Evolutionary conservation across 2,888 invertebrate species (phyloP).

Genomic region (Erynnis tages): DNA sequence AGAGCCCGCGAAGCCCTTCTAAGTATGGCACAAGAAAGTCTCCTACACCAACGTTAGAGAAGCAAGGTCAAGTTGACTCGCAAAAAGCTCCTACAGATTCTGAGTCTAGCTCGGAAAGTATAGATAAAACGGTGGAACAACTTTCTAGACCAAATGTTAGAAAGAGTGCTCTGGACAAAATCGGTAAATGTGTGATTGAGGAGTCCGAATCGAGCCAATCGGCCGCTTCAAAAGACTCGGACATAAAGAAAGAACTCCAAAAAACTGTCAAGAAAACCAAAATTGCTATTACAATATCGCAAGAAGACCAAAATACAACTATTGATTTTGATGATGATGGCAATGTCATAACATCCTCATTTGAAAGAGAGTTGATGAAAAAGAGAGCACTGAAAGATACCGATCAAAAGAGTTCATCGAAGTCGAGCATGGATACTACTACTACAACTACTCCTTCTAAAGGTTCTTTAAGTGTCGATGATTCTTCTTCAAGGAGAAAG

Average conservation of each 20-base stretch:
- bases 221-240: slow-evolving; percentile 75
- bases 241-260: slow-evolving; percentile 70
- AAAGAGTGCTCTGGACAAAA: slow-evolving; percentile 68
- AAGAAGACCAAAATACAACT: slow-evolving; percentile 78
- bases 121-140: slow-evolving; percentile 75
- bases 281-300: slow-evolving; percentile 78
- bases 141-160: slow-evolving; percentile 70
- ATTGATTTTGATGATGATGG: slow-evolving; percentile 77
- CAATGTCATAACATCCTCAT: slow-evolving; percentile 72
- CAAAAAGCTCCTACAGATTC: slow-evolving; percentile 81
- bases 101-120: slow-evolving; percentile 81
- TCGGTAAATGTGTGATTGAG: slow-evolving; percentile 72
- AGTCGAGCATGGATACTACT: slow-evolving; percentile 81
- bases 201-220: slow-evolving; percentile 84
- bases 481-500: slow-evolving; percentile 71
- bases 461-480: slow-evolving; percentile 76
- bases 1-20: slow-evolving; percentile 71
- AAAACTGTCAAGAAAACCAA: slow-evolving; percentile 76
- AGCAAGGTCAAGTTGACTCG: slow-evolving; percentile 81
- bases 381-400: slow-evolving; percentile 69
- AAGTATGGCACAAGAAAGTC: slow-evolving; percentile 67
- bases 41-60: slow-evolving; percentile 83
- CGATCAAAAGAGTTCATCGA: slow-evolving; percentile 79
- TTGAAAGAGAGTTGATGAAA: slow-evolving; percentile 67
- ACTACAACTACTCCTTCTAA: slow-evolving; percentile 75